Base-by-base conservation (phyloP, 2,113 vertebrate species). In the Nesoenas mayeri region DNA sequence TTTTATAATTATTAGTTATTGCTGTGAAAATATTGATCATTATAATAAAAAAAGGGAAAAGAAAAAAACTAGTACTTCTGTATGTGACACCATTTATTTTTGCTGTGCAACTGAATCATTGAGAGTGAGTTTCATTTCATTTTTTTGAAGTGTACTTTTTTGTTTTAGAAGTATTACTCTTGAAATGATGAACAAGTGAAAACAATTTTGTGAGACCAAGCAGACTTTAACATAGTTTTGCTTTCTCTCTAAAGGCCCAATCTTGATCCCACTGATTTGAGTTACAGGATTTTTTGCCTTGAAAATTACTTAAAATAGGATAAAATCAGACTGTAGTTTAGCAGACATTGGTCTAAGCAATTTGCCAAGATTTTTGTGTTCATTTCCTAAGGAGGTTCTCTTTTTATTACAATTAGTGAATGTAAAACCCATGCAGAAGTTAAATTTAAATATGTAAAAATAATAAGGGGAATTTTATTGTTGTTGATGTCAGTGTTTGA, bases 391-490 rank as follows among this genome's bases (percentile, higher is more conserved):
- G 29, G 24, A 65, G 8, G 2, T 40, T 36, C 17, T 51, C 42
- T 51, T 32, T 50, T 42, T 70, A 17, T 60, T 65, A 26, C 17
- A 65, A 71, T 78, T 96, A 89, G 64, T 16, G 16, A 26, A 40
- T 91, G 25, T 75, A 91, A 96, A 93, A 84, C 67, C 64, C 79
- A 31, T 77, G 79, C 80, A 29, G 17, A 44, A n/a, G 15, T 78
- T 79, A 26, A 28, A 28, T 51, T 4, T 28, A 95, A 80, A 73
- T 91, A 91, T 82, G 67, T 96, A 93, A 93, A 94, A 95, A 92
- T 61, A 95, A 67, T 89, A 90, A 85, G 61, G 62, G 89, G 72
- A 92, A 95, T 91, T 89, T 96, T 95, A 87, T 92, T 88, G 62
- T 56, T 82, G 85, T 93, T 92, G 79, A 69, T 94, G 91, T 74